Evolutionary conservation across 2,113 vertebrate genomes (phyloP), one percentile per base, ranked within the genome.

Genomic region (Excalfactoria chinensis): DNA sequence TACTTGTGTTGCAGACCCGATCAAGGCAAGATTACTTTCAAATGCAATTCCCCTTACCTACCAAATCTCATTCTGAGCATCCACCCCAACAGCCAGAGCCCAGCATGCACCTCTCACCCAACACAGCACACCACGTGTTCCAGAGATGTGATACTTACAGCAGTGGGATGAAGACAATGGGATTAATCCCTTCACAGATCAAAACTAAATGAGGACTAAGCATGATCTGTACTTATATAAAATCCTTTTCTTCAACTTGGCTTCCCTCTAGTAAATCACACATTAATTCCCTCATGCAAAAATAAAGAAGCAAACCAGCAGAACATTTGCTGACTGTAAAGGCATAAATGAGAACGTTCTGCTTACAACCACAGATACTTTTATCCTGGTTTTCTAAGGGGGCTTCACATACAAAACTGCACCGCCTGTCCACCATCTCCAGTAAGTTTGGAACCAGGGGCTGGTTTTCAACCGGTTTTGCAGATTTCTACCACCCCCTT

Each of bases 121-220:
- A 13, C 2, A 28, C 10, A 66, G 58, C 56, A 51, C 49, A 76
- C 44, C 87, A 80, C 6, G 87, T 17, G 37, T 3, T 46, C 68
- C 79, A 82, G 64, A 91, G 71, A 80, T 2, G 86, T 35, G 4
- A 19, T 55, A 51, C 83, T 80, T 80, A 81, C 5, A 87, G 78
- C 72, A 64, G 46, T 35, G 80, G 84, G 49, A 89, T 79, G 71
- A 35, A 83, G 43, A 92, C 68, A 58, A 76, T 32, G 25, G 81
- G 85, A 64, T 89, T 76, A 92, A 91, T 93, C 75, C 89, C 46
- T 19, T 15, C 58, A 48, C 68, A 95, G 75, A 89, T 71, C 91
- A 83, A 94, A 92, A 79, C 73, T 16, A 87, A 84, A 51, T 55
- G 60, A 63, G 86, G 56, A 85, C 88, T 85, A 91, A 91, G 64